Percentiles rank a stretch among this genome's conserved stretches.
Conservation (phyloP, 1,140 invertebrate species). For the Anastrepha ludens region DNA sequence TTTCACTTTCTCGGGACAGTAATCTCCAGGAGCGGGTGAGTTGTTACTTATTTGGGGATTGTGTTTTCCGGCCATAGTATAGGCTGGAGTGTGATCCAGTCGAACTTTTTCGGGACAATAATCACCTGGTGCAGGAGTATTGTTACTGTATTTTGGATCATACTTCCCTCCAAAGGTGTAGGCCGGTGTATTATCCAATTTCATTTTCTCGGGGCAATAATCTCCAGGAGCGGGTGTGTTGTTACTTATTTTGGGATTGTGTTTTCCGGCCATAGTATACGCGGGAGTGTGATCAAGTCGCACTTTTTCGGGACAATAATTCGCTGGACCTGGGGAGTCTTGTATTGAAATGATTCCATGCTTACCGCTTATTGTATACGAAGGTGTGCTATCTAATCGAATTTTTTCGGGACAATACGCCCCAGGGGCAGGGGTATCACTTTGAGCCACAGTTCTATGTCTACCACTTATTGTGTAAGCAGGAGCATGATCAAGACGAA, state of each 20-base stretch:
- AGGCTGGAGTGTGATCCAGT: conserved; percentile 78
- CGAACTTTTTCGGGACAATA: conserved; percentile 82
- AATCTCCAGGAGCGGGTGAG: conserved; percentile 82
- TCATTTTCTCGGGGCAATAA: conserved; percentile 80
- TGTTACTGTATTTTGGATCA: conserved; percentile 76
- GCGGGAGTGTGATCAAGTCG: conserved; percentile 74
- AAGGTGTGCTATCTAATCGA: conserved; percentile 76
- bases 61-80: conserved; percentile 78
- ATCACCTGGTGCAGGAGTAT: conserved; percentile 83
- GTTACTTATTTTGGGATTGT: conserved; percentile 76
- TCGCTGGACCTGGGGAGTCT: conserved; percentile 72
- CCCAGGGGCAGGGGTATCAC: conserved; percentile 74
- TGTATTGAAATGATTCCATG: background rate
- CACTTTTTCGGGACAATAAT: conserved; percentile 80
- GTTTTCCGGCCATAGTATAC: conserved; percentile 76
- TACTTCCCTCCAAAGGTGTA: conserved; percentile 76
- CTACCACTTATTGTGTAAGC: conserved; percentile 76
- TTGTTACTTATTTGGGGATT: conserved; percentile 76
- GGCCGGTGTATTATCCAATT: conserved; percentile 74
- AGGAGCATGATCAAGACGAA: conserved; percentile 78
- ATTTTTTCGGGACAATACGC: conserved; percentile 78
- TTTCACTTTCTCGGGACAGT: conserved; percentile 85
- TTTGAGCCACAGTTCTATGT: conserved; percentile 72
- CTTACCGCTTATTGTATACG: background rate
- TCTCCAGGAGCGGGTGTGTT: conserved; percentile 78